Evolutionary conservation across 92 coral and sea anemone genomes (phyloP), one percentile per base, ranked within the genome.

Genomic region (Parazoanthus darwini): DNA sequence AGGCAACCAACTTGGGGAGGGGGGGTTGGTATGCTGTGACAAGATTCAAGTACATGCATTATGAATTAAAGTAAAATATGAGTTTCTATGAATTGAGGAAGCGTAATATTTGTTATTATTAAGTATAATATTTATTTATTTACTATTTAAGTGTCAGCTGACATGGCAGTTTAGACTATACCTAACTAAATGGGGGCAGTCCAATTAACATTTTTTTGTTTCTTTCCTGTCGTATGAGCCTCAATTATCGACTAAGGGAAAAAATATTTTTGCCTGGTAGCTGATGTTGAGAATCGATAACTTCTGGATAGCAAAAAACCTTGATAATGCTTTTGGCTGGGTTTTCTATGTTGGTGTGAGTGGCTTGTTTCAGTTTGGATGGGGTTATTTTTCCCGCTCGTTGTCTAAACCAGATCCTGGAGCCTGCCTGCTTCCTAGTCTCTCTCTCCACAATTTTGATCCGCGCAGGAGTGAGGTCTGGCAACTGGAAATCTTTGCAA

Each of bases 221-320:
- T 29, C 33, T 29, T 29, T 29, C 33, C 33, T 29, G 33, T 29
- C 33, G 33, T 29, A 29, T 29, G 33, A 29, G 33, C 33, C 33
- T 29, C 33, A 29, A 29, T 29, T 29, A 29, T 29, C 33, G 33
- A 29, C 33, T 29, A 29, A 29, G 33, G 29, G 15, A 8, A 66
- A 66, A 66, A 66, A 66, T 66, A 66, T 16, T 66, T 78, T 37
- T 76, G 82, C 87, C 77, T 90, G 48, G 88, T 90, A 29, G 90
- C 93, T 36, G 85, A 8, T 70, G 88, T 29, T 56, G 93, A 87
- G 78, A 87, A 90, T 7, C 76, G 50, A 43, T 86, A 77, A 82
- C 87, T 43, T 81, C 80, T 16, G 93, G 93, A 75, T 85, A 86
- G 84, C 92, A 82, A 72, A 86, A 74, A 43, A 72, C 70, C 78